Evolutionary conservation across 2,888 invertebrate species (phyloP), one percentile per base, ranked within the genome.

Genomic region (Drosophila niveifrons): DNA sequence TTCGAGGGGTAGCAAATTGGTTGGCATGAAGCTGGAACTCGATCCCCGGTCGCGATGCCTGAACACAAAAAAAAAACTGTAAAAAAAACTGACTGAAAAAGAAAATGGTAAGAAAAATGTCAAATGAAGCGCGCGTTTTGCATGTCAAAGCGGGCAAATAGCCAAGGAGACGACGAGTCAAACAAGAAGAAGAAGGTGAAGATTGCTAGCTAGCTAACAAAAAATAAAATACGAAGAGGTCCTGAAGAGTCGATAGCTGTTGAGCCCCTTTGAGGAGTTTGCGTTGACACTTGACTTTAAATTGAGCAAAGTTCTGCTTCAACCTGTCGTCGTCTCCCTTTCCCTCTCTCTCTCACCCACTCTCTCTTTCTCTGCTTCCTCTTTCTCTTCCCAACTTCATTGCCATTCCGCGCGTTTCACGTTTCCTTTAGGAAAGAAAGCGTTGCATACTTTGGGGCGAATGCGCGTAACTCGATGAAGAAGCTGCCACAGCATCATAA

Each of bases 211-310:
- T 76, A 69, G n/a, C n/a, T n/a, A 82, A 82, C 3, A 4, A 23
- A 23, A 23, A 23, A 6, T 1, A 23, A 23, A 23, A 23, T 4
- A 23, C 23, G 23, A 23, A 23, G 78, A 65, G 75, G 62, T 68
- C 62, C 79, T 67, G 67, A 65, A 77, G 77, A 69, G 65, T 76
- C 76, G 66, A 79, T 79, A 61, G 68, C 76, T 71, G 63, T 79
- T 79, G 76, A 79, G 73, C 75, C 63, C 65, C 69, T 64, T 66
- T 66, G 74, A 85, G 78, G 72, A 84, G 84, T 88, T 88, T 85
- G 78, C 88, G 74, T 85, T 84, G 82, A 85, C 88, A 85, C 85
- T 84, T 84, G 84, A 84, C 84, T 88, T 82, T 82, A 85, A 88
- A 82, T 85, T 86, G 78, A 78, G 86, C 82, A 70, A 74, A 81